A percentile compares a stretch with the other conserved stretches of the same genome.
phyloP scores from a whole-genome alignment of 2,888 invertebrate genomes.

The Synanthedon vespiformis region DNA sequence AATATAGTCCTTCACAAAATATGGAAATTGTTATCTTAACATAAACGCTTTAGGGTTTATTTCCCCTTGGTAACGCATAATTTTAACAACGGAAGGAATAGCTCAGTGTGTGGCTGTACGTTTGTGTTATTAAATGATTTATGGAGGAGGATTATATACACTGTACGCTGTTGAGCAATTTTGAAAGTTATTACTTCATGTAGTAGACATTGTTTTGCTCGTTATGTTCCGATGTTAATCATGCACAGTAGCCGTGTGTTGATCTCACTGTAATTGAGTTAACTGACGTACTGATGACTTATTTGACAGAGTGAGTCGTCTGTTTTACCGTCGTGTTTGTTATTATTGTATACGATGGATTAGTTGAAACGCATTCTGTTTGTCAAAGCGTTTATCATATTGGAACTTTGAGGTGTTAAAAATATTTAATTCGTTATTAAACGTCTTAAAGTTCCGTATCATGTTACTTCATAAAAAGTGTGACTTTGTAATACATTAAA shows the following conservation, averaged over 20 bases:
- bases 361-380: constrained; percentile 25
- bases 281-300: constrained; percentile 68
- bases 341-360: constrained; percentile 26
- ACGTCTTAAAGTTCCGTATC: no score
- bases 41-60: constrained; percentile 13
- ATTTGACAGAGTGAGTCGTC: constrained; percentile 63
- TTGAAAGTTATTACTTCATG: constrained; percentile 30
- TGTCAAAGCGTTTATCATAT: constrained; percentile 1
- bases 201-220: constrained; percentile 31
- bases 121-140: constrained; percentile 71
- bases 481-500: no score
- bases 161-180: constrained; percentile 27
- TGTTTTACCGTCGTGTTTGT: constrained; percentile 34
- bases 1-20: background rate
- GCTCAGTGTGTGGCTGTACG: constrained; percentile 66
- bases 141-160: constrained; percentile 59
- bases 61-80: constrained; percentile 20
- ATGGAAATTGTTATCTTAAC: background rate
- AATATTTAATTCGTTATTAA: no score
- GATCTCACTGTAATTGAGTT: constrained; percentile 68
- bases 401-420: no score
- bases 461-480: no score
- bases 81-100: constrained; percentile 57
- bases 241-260: constrained; percentile 65
- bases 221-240: constrained; percentile 36